Evolutionary conservation across 2,113 vertebrate genomes (phyloP).

Genomic region (Scolopax mira): DNA sequence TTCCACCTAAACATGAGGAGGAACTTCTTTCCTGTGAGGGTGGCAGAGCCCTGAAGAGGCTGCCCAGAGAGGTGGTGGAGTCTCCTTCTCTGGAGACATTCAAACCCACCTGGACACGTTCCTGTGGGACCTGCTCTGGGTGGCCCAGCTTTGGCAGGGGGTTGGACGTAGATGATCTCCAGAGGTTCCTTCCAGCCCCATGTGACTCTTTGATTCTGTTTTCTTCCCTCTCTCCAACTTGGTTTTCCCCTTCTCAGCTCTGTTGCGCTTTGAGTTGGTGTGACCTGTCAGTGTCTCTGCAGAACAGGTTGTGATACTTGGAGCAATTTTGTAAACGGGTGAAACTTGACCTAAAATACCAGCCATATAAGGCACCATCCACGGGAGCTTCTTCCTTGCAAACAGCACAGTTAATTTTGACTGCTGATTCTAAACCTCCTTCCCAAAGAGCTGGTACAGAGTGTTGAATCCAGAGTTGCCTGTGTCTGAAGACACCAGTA

Average conservation of each 20-base stretch:
- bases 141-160: too few relatives aligned
- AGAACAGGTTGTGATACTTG: not conserved
- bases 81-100: too few relatives aligned
- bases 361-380: not conserved
- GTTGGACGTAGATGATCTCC: too few relatives aligned
- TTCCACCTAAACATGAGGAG: too few relatives aligned
- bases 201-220: not conserved
- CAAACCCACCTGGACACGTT: too few relatives aligned
- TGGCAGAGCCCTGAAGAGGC: too few relatives aligned
- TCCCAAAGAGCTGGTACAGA: not conserved
- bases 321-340: not conserved
- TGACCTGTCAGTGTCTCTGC: not conserved
- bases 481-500: not conserved
- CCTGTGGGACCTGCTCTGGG: too few relatives aligned
- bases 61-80: too few relatives aligned
- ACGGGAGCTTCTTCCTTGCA: not conserved
- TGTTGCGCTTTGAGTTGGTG: not conserved
- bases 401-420: accelerated
- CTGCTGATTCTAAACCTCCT: not conserved
- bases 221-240: not conserved
- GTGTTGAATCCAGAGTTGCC: not conserved
- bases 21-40: too few relatives aligned
- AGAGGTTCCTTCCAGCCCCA: too few relatives aligned
- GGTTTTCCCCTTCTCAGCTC: not conserved
- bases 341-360: not conserved